A percentile compares a stretch with the other conserved stretches of the same genome.
phyloP scores from a whole-genome alignment of 2,888 invertebrate genomes.

The Dryadula phaetusa region DNA sequence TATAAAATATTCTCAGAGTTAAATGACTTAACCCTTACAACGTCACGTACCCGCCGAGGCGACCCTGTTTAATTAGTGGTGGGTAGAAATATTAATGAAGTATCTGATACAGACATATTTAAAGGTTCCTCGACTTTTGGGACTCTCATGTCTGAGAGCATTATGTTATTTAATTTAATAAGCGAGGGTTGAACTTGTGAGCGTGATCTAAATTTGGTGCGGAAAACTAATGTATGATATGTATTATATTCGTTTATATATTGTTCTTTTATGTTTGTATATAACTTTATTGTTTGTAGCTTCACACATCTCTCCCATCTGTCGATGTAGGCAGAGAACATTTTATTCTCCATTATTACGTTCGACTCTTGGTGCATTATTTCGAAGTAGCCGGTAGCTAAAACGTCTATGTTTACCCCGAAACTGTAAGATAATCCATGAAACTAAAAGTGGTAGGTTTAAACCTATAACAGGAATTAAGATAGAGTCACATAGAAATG shows the following conservation, averaged over 20 bases:
- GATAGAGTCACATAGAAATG: too few relatives aligned
- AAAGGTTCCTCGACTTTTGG: conserved; percentile 50
- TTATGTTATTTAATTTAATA: conserved; percentile 56
- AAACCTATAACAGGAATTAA: too few relatives aligned
- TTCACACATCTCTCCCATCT: too few relatives aligned
- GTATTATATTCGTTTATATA: background rate
- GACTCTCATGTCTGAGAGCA: conserved; percentile 44
- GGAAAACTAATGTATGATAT: background rate
- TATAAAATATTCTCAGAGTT: conserved; percentile 30
- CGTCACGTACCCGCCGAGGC: conserved; percentile 47
- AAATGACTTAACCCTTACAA: conserved; percentile 51
- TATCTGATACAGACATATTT: conserved; percentile 70
- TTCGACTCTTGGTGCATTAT: too few relatives aligned
- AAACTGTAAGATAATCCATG: too few relatives aligned
- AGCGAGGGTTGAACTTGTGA: conserved; percentile 35
- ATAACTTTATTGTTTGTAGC: too few relatives aligned
- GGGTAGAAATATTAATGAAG: conserved; percentile 76
- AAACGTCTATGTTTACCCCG: too few relatives aligned
- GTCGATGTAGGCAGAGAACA: too few relatives aligned
- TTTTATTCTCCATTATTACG: too few relatives aligned
- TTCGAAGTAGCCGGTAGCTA: too few relatives aligned
- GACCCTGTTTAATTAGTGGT: conserved; percentile 66
- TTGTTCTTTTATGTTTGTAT: background rate
- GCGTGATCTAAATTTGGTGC: background rate
- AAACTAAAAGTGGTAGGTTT: too few relatives aligned